phyloP scores from a whole-genome alignment of 1,140 invertebrate genomes.

The Drosophila erecta region DNA sequence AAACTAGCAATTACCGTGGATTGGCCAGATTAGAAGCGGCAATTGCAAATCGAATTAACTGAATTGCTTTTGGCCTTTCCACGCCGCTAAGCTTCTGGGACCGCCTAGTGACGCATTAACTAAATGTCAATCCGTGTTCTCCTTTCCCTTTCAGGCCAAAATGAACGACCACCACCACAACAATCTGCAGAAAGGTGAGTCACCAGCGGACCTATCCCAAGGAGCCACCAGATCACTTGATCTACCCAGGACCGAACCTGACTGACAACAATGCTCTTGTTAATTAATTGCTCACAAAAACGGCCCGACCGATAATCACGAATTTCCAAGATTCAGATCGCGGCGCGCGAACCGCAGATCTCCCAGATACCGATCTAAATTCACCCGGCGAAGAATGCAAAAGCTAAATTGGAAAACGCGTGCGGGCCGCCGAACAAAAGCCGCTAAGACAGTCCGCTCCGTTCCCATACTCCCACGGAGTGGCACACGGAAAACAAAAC shows the following conservation, averaged over 20 bases:
- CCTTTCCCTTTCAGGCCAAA: conserved; percentile 86
- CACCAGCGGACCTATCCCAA: conserved; percentile 25
- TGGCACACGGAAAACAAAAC: conserved; percentile 2
- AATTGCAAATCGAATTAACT: conserved; percentile 39
- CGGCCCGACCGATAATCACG: conserved; percentile 54
- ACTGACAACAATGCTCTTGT: conserved; percentile 57
- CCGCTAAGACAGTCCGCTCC: conserved; percentile 35
- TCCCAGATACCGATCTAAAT: conserved; percentile 65
- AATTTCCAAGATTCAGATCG: conserved; percentile 55
- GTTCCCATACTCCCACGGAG: conserved; percentile 42
- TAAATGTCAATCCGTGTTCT: conserved; percentile 12
- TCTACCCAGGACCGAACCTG: conserved; percentile 45
- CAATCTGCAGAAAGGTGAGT: conserved; percentile 84
- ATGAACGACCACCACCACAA: conserved; percentile 86
- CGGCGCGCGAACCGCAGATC: conserved; percentile 51
- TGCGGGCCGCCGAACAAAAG: conserved; percentile 60
- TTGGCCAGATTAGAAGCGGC: conserved; percentile 33
- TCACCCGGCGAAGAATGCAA: conserved; percentile 53
- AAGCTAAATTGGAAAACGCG: conserved; percentile 76
- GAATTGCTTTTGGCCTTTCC: conserved; percentile 12
- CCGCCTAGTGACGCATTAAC: conserved; percentile 6
- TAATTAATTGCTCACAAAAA: conserved; percentile 65
- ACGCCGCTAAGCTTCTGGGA: background rate
- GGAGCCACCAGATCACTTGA: conserved; percentile 29
- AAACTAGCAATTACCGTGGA: conserved; percentile 35